These are phyloP conservation scores for Ferrisia virgata DNA, from an alignment of 2,888 invertebrate species.

Conservation along the genomic window DNA sequence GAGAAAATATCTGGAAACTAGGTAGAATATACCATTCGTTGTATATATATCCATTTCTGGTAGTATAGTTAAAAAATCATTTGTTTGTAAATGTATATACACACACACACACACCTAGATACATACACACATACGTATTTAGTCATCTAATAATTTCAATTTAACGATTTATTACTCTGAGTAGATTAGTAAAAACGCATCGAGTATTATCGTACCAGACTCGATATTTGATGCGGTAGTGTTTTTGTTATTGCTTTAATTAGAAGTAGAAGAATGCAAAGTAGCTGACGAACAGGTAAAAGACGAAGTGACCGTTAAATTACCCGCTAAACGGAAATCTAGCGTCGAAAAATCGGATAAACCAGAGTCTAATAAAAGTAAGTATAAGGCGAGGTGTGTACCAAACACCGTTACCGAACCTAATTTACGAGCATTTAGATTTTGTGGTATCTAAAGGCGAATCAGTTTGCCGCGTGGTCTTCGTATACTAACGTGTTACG, in stretches of 20 bases:
- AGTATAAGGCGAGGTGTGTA: background rate
- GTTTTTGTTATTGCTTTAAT: conserved; percentile 29
- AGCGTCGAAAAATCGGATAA: background rate
- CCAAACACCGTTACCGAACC: background rate
- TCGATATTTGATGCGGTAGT: background rate
- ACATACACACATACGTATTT: background rate
- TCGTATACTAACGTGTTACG: background rate
- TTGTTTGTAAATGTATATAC: background rate
- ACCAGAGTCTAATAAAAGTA: conserved; percentile 1
- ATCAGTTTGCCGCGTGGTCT: background rate
- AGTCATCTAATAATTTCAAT: background rate
- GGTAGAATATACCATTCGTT: background rate
- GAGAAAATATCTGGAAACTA: no score
- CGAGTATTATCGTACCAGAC: background rate
- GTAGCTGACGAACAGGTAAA: conserved; percentile 26
- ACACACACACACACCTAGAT: background rate
- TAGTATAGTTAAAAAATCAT: background rate
- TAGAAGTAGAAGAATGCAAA: conserved; percentile 22
- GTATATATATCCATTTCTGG: background rate
- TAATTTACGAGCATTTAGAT: background rate
- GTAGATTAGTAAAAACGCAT: background rate
- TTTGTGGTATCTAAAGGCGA: background rate
- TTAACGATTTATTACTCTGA: background rate
- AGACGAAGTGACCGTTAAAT: conserved; percentile 16
- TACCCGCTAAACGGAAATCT: background rate